These are phyloP conservation scores for Leuctra nigra DNA, from an alignment of 2,888 invertebrate genomes.

Conservation along the genomic window DNA sequence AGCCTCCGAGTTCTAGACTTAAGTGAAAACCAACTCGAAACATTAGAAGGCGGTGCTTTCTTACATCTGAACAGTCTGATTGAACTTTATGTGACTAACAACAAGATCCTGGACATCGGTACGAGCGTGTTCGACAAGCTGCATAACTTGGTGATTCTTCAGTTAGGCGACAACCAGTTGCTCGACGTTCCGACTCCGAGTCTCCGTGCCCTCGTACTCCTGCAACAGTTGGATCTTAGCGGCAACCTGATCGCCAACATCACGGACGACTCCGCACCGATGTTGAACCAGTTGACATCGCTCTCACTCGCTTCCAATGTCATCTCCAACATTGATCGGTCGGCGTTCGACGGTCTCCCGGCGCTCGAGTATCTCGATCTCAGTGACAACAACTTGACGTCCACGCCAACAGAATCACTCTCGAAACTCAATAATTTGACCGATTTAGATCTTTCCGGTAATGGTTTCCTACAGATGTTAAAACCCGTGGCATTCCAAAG, in stretches of 20 bases:
- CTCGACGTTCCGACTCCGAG: conserved; percentile 61
- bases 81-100: conserved; percentile 67
- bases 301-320: conserved; percentile 62
- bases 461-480: neutral
- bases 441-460: conserved; percentile 14
- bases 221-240: conserved; percentile 59
- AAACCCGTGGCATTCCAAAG: conserved; percentile 74
- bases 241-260: conserved; percentile 72
- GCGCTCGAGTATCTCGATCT: conserved; percentile 67
- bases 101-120: conserved; percentile 66
- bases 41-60: conserved; percentile 54
- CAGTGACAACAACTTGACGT: conserved; percentile 70
- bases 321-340: conserved; percentile 61
- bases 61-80: conserved; percentile 66
- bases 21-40: conserved; percentile 68
- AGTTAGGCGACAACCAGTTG: conserved; percentile 71
- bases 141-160: conserved; percentile 60
- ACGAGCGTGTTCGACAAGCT: conserved; percentile 62
- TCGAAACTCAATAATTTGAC: conserved; percentile 50
- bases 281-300: conserved; percentile 48
- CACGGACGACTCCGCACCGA: conserved; percentile 58
- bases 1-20: conserved; percentile 62
- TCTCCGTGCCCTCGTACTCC: conserved; percentile 34
- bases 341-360: conserved; percentile 67
- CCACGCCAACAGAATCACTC: conserved; percentile 43